Base-by-base conservation (phyloP, 2,797 vertebrate genomes). In the Bryconaethiops microstoma region DNA sequence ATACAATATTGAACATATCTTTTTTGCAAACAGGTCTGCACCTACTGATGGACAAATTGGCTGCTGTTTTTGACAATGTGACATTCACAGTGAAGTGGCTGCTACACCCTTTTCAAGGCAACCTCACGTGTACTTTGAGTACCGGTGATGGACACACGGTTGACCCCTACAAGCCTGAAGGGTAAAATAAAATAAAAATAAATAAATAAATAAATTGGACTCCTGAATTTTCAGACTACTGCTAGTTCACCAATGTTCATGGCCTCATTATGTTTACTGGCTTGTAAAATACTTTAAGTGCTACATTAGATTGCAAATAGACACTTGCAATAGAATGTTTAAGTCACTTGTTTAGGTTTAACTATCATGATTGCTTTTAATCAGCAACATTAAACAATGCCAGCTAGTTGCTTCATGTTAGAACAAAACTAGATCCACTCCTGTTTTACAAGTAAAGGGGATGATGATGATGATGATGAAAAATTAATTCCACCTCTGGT, bases 101-200 rank as follows among this genome's bases (percentile, higher is more conserved):
- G 52, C 95, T 99, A 10, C 92, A 95, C 69, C 96, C 97, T 0
- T 97, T 95, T 86, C 90, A 92, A 35, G 97, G 97, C 84, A 99
- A 98, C 79, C 92, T 99, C 74, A 97, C 96, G n/a, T 99, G 97
- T 73, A 88, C 92, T 39, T 83, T 99, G 72, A 96, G 92, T 80
- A 93, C 90, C 48, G 98, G 97, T 65, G 97, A 99, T 50, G 96
- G 97, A 42, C 93, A 95, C 89, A 90, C 74, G 12, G 92, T 98
- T 19, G 96, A 98, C 84, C 94, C 96, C 17, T 98, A 97, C 88
- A 96, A 90, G 84, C 97, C 96, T 5, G 88, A 88, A 52, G 90
- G 91, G 97, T 99, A 93, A 96, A 95, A 88, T 35, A 63, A 5
- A 21, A 42, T 4, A 42, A 52, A 16, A 52, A 14, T 52, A 3